Percentiles rank a stretch among this genome's conserved stretches.
These are phyloP conservation scores for Hylia prasina DNA, from an alignment of 2,113 vertebrate species.

Conservation along the genomic window DNA sequence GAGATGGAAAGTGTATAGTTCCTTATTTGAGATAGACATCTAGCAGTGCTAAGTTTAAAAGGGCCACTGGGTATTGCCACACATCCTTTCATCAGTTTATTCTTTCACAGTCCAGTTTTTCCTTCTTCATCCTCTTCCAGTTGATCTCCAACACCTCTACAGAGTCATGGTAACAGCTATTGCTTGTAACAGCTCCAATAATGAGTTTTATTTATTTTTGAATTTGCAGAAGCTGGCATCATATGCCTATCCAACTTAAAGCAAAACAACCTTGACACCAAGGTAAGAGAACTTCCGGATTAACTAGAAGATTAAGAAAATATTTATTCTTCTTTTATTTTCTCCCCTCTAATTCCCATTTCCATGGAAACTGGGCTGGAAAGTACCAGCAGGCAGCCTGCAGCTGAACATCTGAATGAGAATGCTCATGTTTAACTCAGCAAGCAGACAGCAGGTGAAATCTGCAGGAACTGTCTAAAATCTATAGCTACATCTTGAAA, in stretches of 20 bases:
- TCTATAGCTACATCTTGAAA: background rate
- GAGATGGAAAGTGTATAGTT: background rate
- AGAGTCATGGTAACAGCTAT: background rate
- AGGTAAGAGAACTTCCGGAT: constrained; percentile 12
- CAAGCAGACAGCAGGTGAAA: constrained; percentile 56
- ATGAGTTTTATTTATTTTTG: background rate
- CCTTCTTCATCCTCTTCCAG: background rate
- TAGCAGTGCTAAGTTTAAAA: background rate
- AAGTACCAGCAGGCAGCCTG: constrained; percentile 55
- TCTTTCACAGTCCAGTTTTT: background rate
- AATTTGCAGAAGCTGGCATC: background rate
- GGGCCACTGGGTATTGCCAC: background rate
- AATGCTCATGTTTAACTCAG: constrained; percentile 36
- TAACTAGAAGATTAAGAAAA: constrained; percentile 52
- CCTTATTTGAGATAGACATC: background rate
- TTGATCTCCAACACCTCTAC: background rate
- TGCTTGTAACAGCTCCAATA: background rate
- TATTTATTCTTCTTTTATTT: constrained; percentile 35
- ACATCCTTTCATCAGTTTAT: background rate
- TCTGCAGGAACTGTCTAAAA: constrained; percentile 15
- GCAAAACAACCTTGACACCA: constrained; percentile 3
- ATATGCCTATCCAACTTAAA: background rate
- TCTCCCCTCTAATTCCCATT: constrained; percentile 44
- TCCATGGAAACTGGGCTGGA: constrained; percentile 62
- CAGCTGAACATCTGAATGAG: constrained; percentile 56